Percentiles rank a stretch among this genome's conserved stretches.
phyloP scores from a whole-genome alignment of 2,797 vertebrate genomes.

The Hypotaenidia philippensis region DNA sequence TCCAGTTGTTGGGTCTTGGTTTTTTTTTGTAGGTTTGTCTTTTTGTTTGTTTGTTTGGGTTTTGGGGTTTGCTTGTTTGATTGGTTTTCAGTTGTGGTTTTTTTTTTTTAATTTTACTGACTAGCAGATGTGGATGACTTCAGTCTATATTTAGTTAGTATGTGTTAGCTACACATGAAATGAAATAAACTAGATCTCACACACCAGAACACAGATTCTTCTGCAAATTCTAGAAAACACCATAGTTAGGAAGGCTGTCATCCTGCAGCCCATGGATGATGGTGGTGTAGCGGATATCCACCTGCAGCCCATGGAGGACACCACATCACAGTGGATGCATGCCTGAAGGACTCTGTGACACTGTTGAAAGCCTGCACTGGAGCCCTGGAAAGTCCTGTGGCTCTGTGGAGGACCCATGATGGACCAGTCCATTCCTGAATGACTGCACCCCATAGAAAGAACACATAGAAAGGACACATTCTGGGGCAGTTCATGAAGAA shows the following conservation, averaged over 20 bases:
- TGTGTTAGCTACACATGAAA: not conserved
- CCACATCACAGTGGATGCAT: fast-evolving
- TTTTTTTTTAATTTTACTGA: not conserved
- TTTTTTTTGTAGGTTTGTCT: too few relatives aligned
- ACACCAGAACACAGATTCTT: not conserved
- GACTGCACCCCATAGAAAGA: not conserved
- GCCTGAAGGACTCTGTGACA: not conserved
- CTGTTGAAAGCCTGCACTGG: fast-evolving
- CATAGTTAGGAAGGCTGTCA: not conserved
- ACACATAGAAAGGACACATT: not conserved
- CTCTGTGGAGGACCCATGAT: fast-evolving
- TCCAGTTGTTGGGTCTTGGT: too few relatives aligned
- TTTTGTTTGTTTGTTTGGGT: too few relatives aligned
- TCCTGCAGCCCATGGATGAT: not conserved
- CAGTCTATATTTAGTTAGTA: not conserved
- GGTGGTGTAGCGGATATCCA: not conserved
- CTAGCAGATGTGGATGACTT: not conserved
- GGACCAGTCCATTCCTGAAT: not conserved
- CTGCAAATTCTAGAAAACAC: not conserved
- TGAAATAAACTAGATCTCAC: not conserved
- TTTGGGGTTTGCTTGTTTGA: not conserved
- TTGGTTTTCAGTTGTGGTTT: too few relatives aligned
- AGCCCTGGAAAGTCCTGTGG: not conserved
- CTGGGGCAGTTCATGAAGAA: not conserved
- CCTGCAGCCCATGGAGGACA: not conserved